Base-by-base conservation (phyloP, 2,113 vertebrate genomes). In the Colinus virginianus region DNA sequence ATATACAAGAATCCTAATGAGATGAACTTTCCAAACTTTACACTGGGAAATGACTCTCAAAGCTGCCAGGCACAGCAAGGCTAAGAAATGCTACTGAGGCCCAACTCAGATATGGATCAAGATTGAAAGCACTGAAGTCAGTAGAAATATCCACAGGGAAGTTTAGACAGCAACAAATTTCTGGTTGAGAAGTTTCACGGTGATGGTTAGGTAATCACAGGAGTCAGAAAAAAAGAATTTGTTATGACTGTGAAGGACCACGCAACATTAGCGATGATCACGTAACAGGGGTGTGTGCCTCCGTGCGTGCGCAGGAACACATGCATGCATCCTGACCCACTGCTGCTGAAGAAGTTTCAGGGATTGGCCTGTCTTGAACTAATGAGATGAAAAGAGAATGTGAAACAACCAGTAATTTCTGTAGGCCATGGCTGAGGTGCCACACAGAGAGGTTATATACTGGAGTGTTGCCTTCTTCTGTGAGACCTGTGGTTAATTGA, bases 361-460 rank as follows among this genome's bases (percentile, higher is more conserved):
- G 61, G 61, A 48, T 63, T 64, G 30, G 69, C 70, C 79, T 84
- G 90, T 81, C 87, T 79, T 85, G 78, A 83, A 62, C 84, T 92
- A 78, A 89, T 83, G 23, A 76, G 74, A 91, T 1, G 1, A 61
- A 88, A 89, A 88, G 67, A 78, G 32, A 88, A 69, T 62, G 48
- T 76, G 86, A 94, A 88, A 84, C 74, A 95, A 86, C 80, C 43
- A 78, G 78, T 63, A 90, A 66, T 59, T 93, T 96, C 69, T 80
- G 88, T 22, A 90, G 86, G 90, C 86, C 91, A 66, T 53, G 77
- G 58, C 92, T 91, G 70, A 88, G 80, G 66, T 95, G 70, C 55
- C 81, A 11, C 72, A 80, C 88, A 49, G 72, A 90, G 70, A 67
- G 62, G 62, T 86, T 48, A 90, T 90, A 61, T 58, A 38, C 4